phyloP scores from a whole-genome alignment of 2,888 invertebrate genomes.

The Amiota mariae region DNA sequence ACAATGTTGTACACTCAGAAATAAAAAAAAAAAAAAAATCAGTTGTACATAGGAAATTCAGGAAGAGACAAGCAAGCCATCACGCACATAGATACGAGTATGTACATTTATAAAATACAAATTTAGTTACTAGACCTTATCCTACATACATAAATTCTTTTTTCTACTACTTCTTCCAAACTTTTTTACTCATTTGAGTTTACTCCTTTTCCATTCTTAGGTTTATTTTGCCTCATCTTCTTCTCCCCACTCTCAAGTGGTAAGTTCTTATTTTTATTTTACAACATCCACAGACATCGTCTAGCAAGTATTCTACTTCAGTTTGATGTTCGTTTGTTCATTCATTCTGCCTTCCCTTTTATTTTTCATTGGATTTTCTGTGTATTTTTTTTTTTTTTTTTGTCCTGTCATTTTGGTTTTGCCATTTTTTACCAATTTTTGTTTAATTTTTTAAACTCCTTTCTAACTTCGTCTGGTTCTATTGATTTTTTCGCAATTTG shows the following conservation, averaged over 20 bases:
- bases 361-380: constrained; percentile 19
- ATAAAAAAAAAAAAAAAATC: no score
- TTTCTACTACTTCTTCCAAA: background rate
- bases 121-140: no score
- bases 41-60: no score
- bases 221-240: no score
- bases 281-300: background rate
- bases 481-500: constrained; percentile 73
- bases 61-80: no score
- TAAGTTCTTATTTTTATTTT: no score
- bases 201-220: no score
- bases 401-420: constrained; percentile 55
- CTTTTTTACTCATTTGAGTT: no score
- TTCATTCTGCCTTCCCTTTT: constrained; percentile 25
- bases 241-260: no score
- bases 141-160: background rate
- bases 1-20: constrained; percentile 2
- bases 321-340: constrained; percentile 34
- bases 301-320: constrained; percentile 39
- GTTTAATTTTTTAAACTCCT: constrained; percentile 7
- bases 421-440: constrained; percentile 24
- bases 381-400: no score
- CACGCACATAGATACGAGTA: background rate
- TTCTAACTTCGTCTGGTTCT: constrained; percentile 71
- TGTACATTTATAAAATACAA: background rate